Base-by-base conservation (phyloP, 1,140 invertebrate species). In the Heliconius melpomene region DNA sequence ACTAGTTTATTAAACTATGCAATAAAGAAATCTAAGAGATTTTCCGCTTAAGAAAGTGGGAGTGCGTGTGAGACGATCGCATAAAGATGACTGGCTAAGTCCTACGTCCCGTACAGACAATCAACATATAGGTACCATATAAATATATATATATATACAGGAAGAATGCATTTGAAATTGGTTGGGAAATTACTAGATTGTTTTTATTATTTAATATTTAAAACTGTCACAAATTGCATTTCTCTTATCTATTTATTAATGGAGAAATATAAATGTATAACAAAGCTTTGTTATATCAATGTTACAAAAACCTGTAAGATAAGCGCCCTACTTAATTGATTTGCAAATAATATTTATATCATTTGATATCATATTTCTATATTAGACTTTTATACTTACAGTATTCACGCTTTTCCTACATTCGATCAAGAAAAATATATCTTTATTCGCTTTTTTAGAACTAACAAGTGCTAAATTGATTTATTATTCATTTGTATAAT, bases 41-140 rank as follows among this genome's bases (percentile, higher is more conserved):
- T 66, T 23, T 23, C 60, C 60, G 32, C 20, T 18, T 23, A 50
- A 50, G 46, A 40, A 32, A 60, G 66, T 46, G 16, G 8, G 46
- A 38, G 60, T 74, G 54, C 75, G 75, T 40, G n/a, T 77, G 75
- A 70, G 75, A 70, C 75, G 32, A 50, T 71, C 38, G 75, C 75
- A 23, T 71, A 36, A 50, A 40, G 75, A 40, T 77, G 36, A 50
- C 57, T 75, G 54, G 74, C 38, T 77, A 66, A 20, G 13, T 77
- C 75, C 38, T 66, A 60, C 54, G 60, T 66, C 60, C 26, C 60
- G 11, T 29, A 29, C 60, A 66, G 23, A 66, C 60, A 29, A 66
- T n/a, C 40, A 5, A 46, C 40, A 46, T 46, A 46, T 46, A 46
- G 11, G 40, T 46, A 3, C 11, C 1, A 46, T 16, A 46, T 46